A percentile compares a stretch with the other conserved stretches of the same genome.
These are phyloP conservation scores for Tychaedon coryphoeus DNA, from an alignment of 2,113 vertebrate genomes.

Conservation along the genomic window DNA sequence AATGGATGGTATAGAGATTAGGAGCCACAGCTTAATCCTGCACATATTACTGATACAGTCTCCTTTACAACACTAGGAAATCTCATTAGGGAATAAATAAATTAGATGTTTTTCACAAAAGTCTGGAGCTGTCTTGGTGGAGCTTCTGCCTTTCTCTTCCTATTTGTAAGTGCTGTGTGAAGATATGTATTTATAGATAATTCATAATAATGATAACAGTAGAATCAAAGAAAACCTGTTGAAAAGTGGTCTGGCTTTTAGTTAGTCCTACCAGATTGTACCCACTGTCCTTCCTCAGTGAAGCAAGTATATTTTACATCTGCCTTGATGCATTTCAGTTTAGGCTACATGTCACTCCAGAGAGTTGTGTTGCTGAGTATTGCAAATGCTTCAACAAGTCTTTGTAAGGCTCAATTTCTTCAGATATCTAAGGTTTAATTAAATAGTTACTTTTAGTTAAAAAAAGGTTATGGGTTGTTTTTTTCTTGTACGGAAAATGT, in stretches of 20 bases:
- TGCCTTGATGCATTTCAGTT: not conserved
- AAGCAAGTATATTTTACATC: not conserved
- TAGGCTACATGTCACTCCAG: fast-evolving
- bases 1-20: not conserved
- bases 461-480: not conserved
- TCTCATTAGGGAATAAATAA: not conserved
- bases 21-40: not conserved
- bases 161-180: not conserved
- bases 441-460: not conserved
- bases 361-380: not conserved
- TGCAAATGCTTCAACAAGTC: not conserved
- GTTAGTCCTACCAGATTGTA: not conserved
- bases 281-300: not conserved
- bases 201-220: not conserved
- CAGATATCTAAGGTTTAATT: not conserved
- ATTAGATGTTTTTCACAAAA: not conserved
- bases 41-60: not conserved
- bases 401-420: not conserved
- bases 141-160: not conserved
- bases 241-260: not conserved
- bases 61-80: not conserved
- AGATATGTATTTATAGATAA: not conserved
- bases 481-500: not conserved
- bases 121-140: not conserved
- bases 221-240: not conserved